Percentiles rank a stretch among this genome's conserved stretches.
Evolutionary conservation across 2,797 vertebrate genomes (phyloP).

Genomic region (Cryptoblepharus egeriae): DNA sequence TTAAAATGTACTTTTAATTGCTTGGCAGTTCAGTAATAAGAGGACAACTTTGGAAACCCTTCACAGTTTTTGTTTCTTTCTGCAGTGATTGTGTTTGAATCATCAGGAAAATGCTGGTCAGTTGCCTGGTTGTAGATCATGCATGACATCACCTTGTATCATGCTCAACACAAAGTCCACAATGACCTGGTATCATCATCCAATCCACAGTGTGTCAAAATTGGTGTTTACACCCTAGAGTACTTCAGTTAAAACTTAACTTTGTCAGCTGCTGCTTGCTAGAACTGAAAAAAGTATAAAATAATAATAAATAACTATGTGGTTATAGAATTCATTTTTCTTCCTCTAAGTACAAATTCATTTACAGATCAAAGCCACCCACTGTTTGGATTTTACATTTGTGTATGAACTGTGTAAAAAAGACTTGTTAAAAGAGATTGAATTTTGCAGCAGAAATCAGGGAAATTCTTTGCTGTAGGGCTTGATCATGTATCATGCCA

Average conservation of each 20-base stretch:
- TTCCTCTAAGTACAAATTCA: not conserved
- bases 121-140: not conserved
- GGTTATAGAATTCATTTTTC: constrained; percentile 38
- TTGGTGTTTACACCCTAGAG: constrained; percentile 5
- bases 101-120: not conserved
- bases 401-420: not conserved
- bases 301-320: not conserved
- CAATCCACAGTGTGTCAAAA: not conserved
- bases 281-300: constrained; percentile 22
- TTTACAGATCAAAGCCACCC: not conserved
- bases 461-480: not conserved
- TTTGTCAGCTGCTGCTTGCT: constrained; percentile 33
- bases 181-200: not conserved
- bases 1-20: not conserved
- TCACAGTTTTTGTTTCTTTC: not conserved
- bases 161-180: not conserved
- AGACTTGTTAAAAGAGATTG: not conserved
- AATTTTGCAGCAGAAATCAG: not conserved
- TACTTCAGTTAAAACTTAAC: constrained; percentile 39
- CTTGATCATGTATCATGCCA: not conserved
- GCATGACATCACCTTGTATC: not conserved
- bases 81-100: not conserved
- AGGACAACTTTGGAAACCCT: not conserved
- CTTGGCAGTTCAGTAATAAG: not conserved
- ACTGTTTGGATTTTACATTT: not conserved